These are phyloP conservation scores for Villa cingulata DNA, from an alignment of 2,888 invertebrate genomes.

Conservation along the genomic window DNA sequence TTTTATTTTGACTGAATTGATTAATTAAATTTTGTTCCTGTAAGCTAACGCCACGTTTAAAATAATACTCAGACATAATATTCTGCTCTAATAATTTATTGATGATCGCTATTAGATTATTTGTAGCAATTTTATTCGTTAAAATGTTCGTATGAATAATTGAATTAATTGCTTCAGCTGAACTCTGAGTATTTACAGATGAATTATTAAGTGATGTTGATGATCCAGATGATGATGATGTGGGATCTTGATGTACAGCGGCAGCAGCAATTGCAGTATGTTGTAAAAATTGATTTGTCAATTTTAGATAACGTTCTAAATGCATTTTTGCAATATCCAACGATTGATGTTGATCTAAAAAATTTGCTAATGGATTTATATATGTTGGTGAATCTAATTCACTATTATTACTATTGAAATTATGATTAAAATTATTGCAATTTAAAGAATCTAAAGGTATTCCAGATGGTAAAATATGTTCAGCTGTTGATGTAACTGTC, in stretches of 20 bases:
- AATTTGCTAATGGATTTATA: conserved; percentile 21
- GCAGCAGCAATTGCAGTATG: conserved; percentile 23
- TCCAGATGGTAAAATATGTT: conserved; percentile 10
- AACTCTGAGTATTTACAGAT: conserved; percentile 11
- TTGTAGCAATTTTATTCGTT: conserved; percentile 21
- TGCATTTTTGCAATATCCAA: conserved; percentile 32
- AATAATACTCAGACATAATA: conserved; percentile 22
- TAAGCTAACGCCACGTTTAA: conserved; percentile 17
- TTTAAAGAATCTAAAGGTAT: conserved; percentile 8
- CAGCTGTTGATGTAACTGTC: conserved; percentile 5
- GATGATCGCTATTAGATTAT: conserved; percentile 20
- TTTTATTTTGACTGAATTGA: not conserved
- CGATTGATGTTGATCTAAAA: conserved; percentile 25
- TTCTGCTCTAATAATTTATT: conserved; percentile 21
- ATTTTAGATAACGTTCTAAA: conserved; percentile 24
- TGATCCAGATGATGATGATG: conserved; percentile 5
- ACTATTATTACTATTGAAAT: not conserved
- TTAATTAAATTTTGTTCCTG: conserved; percentile 11
- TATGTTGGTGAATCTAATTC: conserved; percentile 11
- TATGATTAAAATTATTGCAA: conserved; percentile 9
- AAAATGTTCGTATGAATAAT: conserved; percentile 20
- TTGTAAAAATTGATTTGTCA: conserved; percentile 27
- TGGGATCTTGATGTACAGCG: conserved; percentile 16
- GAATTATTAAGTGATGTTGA: not conserved
- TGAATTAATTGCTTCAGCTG: conserved; percentile 18